Conservation (phyloP, 2,888 invertebrate species). For the Rosalia funebris region DNA sequence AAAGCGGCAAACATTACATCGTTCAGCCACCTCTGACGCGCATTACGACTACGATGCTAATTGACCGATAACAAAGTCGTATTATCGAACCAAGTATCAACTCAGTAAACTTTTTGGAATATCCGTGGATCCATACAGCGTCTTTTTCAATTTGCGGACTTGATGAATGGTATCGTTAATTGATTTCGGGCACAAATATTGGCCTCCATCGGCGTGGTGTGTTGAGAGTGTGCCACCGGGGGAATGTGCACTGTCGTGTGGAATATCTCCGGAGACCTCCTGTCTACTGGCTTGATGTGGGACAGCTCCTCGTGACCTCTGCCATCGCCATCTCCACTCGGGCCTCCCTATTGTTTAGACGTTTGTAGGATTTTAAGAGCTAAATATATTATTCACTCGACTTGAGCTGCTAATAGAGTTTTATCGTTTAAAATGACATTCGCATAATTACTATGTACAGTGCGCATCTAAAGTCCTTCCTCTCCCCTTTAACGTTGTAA, state of each 20-base stretch:
- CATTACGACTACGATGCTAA: too few relatives aligned
- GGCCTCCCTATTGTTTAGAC: slow-evolving; percentile 36
- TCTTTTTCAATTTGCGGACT: slow-evolving; percentile 45
- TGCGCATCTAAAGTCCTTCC: too few relatives aligned
- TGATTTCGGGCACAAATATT: slow-evolving; percentile 41
- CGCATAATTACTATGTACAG: too few relatives aligned
- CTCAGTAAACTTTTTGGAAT: slow-evolving; percentile 1
- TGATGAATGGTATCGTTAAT: slow-evolving; percentile 43
- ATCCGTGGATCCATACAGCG: slow-evolving; percentile 15
- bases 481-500: too few relatives aligned
- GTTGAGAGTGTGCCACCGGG: slow-evolving; percentile 19
- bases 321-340: slow-evolving; percentile 32
- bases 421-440: too few relatives aligned
- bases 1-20: too few relatives aligned
- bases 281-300: slow-evolving; percentile 59
- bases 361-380: slow-evolving; percentile 33
- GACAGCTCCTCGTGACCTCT: slow-evolving; percentile 56
- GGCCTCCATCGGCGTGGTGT: slow-evolving; percentile 24
- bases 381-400: slow-evolving; percentile 22
- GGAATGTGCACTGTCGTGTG: slow-evolving; percentile 50
- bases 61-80: too few relatives aligned
- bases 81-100: neutral
- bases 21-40: too few relatives aligned
- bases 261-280: slow-evolving; percentile 54
- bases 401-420: neutral